Evolutionary conservation across 2,888 invertebrate genomes (phyloP).

Genomic region (Sceliomorpha sp.): DNA sequence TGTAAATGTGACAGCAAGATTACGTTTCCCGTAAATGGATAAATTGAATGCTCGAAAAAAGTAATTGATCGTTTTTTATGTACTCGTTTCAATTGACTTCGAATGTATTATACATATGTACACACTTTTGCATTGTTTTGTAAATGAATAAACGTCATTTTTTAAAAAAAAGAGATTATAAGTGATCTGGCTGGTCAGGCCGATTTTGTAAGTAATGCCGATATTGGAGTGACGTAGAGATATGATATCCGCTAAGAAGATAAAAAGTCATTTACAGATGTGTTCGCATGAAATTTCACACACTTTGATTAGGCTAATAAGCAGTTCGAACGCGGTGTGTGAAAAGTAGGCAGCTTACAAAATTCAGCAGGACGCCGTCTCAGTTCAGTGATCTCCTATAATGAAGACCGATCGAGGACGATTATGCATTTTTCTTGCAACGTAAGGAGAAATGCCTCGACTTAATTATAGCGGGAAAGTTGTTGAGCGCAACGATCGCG

Average conservation of each 20-base stretch:
- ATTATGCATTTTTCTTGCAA: conserved; percentile 34
- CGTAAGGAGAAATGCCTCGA: conserved; percentile 25
- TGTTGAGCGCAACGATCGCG: conserved; percentile 34
- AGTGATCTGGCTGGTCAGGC: conserved; percentile 3
- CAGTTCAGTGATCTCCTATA: conserved; percentile 44
- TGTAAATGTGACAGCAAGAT: too few species aligned
- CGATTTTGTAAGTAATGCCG: conserved; percentile 37
- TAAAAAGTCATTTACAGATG: too few species aligned
- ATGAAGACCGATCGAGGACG: conserved; percentile 38
- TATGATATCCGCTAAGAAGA: too few species aligned
- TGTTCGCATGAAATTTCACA: too few species aligned
- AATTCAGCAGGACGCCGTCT: conserved; percentile 34
- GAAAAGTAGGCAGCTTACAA: conserved; percentile 40
- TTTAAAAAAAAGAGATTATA: conserved; percentile 32
- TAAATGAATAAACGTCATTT: conserved; percentile 55
- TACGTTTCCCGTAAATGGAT: conserved; percentile 15
- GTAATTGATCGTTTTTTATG: conserved; percentile 23
- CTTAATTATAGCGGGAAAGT: conserved; percentile 50
- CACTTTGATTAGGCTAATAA: too few species aligned
- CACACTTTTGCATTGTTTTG: conserved; percentile 35
- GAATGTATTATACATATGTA: conserved; percentile 47
- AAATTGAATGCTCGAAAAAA: conserved; percentile 15
- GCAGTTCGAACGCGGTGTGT: too few species aligned
- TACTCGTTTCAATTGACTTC: conserved; percentile 31
- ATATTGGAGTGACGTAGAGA: background rate